Evolutionary conservation across 2,888 invertebrate species (phyloP).

Genomic region (Tipula unca): DNA sequence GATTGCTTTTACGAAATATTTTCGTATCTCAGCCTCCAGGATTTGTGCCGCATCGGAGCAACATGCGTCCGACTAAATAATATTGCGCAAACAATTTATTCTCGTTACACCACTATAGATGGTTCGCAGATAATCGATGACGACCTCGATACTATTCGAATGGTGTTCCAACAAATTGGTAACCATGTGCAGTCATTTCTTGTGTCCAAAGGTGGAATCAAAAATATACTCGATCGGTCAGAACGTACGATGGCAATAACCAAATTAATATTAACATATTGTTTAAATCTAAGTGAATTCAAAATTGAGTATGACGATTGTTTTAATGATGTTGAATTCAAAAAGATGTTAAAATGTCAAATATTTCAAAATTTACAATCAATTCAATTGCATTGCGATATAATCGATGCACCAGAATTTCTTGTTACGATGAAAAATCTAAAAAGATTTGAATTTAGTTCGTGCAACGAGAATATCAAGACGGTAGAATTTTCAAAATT

Average conservation of each 20-base stretch:
- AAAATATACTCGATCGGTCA: no score
- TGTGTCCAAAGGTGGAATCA: no score
- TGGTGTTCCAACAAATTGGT: background rate
- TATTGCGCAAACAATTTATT: background rate
- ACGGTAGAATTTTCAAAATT: background rate
- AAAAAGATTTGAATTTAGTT: background rate
- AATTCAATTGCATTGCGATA: background rate
- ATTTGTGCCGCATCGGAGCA: background rate
- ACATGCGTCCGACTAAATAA: background rate
- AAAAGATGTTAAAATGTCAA: background rate
- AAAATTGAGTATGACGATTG: background rate
- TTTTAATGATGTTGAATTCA: no score
- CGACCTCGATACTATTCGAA: background rate
- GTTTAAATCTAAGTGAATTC: background rate
- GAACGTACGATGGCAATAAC: background rate
- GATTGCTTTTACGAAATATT: background rate
- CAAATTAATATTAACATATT: background rate
- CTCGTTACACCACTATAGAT: background rate
- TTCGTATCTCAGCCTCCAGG: background rate
- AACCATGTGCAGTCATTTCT: background rate
- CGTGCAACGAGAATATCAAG: background rate
- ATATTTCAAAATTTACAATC: background rate
- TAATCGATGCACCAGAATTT: background rate
- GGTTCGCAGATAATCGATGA: background rate
- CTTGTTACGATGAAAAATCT: background rate